Conservation (phyloP, 1,140 invertebrate genomes). For the Ruditapes philippinarum region DNA sequence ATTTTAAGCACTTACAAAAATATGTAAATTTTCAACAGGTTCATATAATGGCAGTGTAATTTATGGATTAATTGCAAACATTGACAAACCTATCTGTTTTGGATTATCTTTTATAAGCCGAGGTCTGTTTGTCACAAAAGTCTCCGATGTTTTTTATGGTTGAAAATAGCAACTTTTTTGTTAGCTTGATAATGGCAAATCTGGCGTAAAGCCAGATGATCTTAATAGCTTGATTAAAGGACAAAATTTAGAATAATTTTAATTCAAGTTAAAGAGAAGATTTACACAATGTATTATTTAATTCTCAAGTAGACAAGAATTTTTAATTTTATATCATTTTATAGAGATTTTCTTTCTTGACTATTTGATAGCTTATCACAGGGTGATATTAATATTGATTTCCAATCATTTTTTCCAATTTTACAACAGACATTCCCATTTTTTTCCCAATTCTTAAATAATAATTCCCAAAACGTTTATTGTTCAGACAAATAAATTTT, state of each 20-base stretch:
- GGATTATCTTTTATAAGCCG: neutral
- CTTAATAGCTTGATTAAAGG: neutral
- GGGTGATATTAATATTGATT: no score
- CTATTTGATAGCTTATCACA: no score
- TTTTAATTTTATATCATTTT: no score
- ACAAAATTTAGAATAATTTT: neutral
- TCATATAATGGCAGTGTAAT: neutral
- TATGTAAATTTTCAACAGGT: neutral
- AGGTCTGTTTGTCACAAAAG: neutral
- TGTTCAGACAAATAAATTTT: no score
- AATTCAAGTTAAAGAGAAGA: no score
- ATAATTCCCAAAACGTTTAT: no score
- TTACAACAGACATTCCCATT: no score
- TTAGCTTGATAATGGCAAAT: neutral
- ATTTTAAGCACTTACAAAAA: constrained; percentile 14
- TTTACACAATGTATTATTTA: no score
- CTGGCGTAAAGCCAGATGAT: constrained; percentile 24
- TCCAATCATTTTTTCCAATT: no score
- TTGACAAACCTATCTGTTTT: neutral
- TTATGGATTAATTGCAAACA: constrained; percentile 3
- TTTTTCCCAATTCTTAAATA: no score
- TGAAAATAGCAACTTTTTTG: neutral
- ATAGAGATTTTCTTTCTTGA: no score
- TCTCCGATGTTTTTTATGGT: neutral
- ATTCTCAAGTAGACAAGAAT: no score